Conservation (phyloP, 2,797 vertebrate species). For the Labroides dimidiatus region DNA sequence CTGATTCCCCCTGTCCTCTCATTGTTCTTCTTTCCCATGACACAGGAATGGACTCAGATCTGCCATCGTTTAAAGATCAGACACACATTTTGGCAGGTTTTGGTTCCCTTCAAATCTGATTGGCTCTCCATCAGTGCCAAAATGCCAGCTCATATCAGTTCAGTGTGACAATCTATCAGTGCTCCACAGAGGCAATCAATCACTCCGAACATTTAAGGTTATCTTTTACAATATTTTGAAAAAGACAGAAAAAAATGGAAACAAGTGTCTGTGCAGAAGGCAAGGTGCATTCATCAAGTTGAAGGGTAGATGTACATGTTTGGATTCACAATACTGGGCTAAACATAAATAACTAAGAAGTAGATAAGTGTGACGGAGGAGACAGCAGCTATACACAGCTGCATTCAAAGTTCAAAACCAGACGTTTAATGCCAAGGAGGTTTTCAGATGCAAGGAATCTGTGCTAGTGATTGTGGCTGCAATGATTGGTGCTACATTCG, state of each 20-base stretch:
- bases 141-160: not conserved
- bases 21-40: constrained; percentile 20
- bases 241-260: not conserved
- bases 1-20: not conserved
- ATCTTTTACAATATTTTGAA: not conserved
- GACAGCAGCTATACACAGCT: no score
- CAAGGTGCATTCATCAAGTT: not conserved
- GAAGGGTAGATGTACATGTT: not conserved
- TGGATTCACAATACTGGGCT: not conserved
- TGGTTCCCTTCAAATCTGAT: not conserved
- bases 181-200: not conserved
- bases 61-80: constrained; percentile 10
- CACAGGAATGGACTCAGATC: not conserved
- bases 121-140: not conserved
- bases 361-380: no score
- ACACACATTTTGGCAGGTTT: not conserved
- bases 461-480: no score
- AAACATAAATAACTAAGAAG: no score
- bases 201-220: not conserved
- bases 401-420: no score
- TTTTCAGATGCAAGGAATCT: no score
- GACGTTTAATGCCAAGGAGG: no score
- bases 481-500: no score
- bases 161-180: not conserved
- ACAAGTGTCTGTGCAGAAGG: not conserved